Percentiles rank a stretch among this genome's conserved stretches.
Conservation (phyloP, 2,113 vertebrate species). For the Nothocercus nigrocapillus region DNA sequence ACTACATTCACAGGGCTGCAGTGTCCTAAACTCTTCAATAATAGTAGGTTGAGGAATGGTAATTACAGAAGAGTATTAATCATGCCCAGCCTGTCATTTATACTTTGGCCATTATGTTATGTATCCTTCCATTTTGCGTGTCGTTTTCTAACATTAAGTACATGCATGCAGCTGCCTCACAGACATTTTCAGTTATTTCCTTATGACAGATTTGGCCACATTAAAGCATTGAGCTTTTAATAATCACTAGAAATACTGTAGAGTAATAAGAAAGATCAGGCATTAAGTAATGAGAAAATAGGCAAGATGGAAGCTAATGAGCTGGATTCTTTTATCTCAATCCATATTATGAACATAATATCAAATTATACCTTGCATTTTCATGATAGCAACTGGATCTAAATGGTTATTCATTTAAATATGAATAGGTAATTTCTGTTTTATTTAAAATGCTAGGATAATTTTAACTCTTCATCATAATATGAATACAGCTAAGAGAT, state of each 20-base stretch:
- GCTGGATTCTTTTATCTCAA: conserved; percentile 81
- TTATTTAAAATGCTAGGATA: conserved; percentile 66
- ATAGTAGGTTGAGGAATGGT: conserved; percentile 79
- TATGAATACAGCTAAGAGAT: conserved; percentile 18
- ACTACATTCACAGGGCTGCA: conserved; percentile 67
- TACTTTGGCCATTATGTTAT: conserved; percentile 74
- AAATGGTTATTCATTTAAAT: conserved; percentile 83
- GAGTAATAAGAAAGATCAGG: conserved; percentile 74
- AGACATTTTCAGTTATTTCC: conserved; percentile 77
- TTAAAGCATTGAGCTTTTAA: conserved; percentile 79
- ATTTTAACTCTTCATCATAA: conserved; percentile 74
- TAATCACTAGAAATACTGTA: conserved; percentile 76
- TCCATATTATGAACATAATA: conserved; percentile 82
- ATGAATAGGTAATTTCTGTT: conserved; percentile 77
- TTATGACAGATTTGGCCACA: conserved; percentile 80
- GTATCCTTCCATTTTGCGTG: conserved; percentile 76
- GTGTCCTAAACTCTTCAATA: conserved; percentile 75
- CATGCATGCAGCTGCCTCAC: conserved; percentile 71
- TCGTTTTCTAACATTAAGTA: conserved; percentile 78
- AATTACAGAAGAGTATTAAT: conserved; percentile 80
- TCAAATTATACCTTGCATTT: conserved; percentile 83
- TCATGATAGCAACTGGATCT: conserved; percentile 74
- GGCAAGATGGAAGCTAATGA: conserved; percentile 82
- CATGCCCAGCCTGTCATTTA: conserved; percentile 78
- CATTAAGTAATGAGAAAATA: conserved; percentile 78